phyloP scores from a whole-genome alignment of 2,888 invertebrate genomes.

The Lycaena phlaeas region DNA sequence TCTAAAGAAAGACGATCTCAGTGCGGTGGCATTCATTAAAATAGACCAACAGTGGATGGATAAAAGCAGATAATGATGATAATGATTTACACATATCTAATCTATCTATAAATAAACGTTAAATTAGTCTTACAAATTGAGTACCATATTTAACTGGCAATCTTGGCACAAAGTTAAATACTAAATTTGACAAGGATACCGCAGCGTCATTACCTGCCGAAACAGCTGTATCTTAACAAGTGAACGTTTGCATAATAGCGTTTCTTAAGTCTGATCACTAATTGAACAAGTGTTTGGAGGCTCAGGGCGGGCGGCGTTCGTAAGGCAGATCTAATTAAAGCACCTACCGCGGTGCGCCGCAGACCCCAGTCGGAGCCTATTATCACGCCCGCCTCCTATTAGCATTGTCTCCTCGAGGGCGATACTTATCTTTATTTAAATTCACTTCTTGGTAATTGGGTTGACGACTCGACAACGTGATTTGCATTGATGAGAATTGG shows the following conservation, averaged over 20 bases:
- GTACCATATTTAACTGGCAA: too few relatives aligned
- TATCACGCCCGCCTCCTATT: constrained; percentile 69
- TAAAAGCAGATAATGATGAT: too few relatives aligned
- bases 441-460: constrained; percentile 74
- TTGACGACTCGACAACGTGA: constrained; percentile 74
- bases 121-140: too few relatives aligned
- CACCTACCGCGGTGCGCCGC: constrained; percentile 48
- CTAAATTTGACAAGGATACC: neutral
- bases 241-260: constrained; percentile 43
- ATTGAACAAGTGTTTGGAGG: constrained; percentile 68
- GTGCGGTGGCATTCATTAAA: too few relatives aligned
- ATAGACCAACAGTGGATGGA: too few relatives aligned
- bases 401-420: constrained; percentile 72
- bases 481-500: constrained; percentile 73
- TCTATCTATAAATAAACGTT: too few relatives aligned
- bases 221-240: constrained; percentile 19
- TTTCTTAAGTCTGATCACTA: constrained; percentile 59
- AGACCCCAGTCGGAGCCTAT: constrained; percentile 57
- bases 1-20: too few relatives aligned
- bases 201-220: neutral
- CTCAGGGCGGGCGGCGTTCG: constrained; percentile 50
- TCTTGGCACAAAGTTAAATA: too few relatives aligned
- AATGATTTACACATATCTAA: too few relatives aligned
- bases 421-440: constrained; percentile 75
- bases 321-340: constrained; percentile 70